These are phyloP conservation scores for Carlito syrichta DNA, from an alignment of 2,113 vertebrate species.

Conservation along the genomic window DNA sequence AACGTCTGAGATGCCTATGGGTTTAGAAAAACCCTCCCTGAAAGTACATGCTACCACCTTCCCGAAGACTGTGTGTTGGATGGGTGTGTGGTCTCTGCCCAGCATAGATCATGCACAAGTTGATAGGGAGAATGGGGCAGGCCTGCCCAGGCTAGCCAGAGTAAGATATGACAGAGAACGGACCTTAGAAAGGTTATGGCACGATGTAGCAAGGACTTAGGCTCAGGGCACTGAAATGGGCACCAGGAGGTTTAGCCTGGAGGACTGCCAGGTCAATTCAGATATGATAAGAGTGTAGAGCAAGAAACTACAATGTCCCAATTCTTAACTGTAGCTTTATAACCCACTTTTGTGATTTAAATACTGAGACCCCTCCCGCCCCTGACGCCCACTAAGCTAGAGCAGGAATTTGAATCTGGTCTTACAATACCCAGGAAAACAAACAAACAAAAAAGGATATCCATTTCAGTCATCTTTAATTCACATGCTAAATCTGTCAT, in stretches of 20 bases:
- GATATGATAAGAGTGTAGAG: rapidly evolving
- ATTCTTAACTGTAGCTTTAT: rapidly evolving
- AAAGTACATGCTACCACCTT: neutral
- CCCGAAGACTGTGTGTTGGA: neutral
- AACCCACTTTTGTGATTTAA: rapidly evolving
- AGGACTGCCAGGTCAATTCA: too few relatives aligned
- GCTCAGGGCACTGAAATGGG: neutral
- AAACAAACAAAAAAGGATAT: too few relatives aligned
- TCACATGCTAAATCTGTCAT: too few relatives aligned
- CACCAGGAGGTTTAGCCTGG: neutral
- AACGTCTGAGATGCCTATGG: neutral
- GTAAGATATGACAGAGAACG: neutral
- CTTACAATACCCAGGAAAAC: too few relatives aligned
- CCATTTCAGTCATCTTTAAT: too few relatives aligned
- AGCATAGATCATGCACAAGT: neutral
- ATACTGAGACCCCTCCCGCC: too few relatives aligned
- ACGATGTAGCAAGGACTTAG: too few relatives aligned
- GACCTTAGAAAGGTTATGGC: neutral
- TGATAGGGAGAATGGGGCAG: neutral
- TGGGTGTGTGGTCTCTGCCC: neutral
- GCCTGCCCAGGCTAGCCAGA: neutral
- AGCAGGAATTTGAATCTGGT: too few relatives aligned
- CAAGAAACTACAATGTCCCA: rapidly evolving
- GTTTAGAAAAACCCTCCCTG: neutral
- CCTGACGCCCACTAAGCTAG: too few relatives aligned